phyloP scores from a whole-genome alignment of 2,888 invertebrate species.

The Alloscopus bannaensis region DNA sequence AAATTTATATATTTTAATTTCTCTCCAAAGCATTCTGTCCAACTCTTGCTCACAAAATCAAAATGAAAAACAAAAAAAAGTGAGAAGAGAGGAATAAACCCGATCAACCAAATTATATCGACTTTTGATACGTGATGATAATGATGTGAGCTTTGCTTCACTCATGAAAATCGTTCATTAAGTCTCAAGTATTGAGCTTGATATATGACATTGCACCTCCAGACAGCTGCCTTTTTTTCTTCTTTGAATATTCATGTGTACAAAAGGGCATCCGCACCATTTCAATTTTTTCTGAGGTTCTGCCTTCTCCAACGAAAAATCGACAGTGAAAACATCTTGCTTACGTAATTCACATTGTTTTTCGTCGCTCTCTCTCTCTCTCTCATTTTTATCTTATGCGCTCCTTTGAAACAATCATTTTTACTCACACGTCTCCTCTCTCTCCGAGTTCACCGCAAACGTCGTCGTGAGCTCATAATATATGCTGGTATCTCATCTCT shows the following conservation, averaged over 20 bases:
- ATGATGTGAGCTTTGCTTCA: constrained; percentile 34
- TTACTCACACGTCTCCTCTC: constrained; percentile 4
- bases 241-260: constrained; percentile 61
- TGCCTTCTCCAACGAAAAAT: constrained; percentile 18
- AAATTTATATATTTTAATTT: too few species aligned
- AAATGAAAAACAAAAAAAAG: too few species aligned
- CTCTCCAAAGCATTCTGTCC: too few species aligned
- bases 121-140: constrained; percentile 5
- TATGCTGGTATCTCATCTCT: constrained; percentile 25
- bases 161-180: constrained; percentile 38
- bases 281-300: not conserved
- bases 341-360: constrained; percentile 25
- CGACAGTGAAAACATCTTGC: constrained; percentile 30
- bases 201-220: constrained; percentile 41
- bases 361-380: not conserved
- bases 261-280: constrained; percentile 51
- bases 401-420: constrained; percentile 1
- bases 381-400: not conserved
- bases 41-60: too few species aligned
- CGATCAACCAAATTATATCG: too few species aligned
- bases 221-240: too few species aligned
- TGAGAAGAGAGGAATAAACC: too few species aligned
- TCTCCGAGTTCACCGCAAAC: constrained; percentile 27
- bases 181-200: constrained; percentile 44
- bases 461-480: constrained; percentile 10